Evolutionary conservation across 2,797 vertebrate species (phyloP), one percentile per base, ranked within the genome.

Genomic region (Crax fasciolata): DNA sequence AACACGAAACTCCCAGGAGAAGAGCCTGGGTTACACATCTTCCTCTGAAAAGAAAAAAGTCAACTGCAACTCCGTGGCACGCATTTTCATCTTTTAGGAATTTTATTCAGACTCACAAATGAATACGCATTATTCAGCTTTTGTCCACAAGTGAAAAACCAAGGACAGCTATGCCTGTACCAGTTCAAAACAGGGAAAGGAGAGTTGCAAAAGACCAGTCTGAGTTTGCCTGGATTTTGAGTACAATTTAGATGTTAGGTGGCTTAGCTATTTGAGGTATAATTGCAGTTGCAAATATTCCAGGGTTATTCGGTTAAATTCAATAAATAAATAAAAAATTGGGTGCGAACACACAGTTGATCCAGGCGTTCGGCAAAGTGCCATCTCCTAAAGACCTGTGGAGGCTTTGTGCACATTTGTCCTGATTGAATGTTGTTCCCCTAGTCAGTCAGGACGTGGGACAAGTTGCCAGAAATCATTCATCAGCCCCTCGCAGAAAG

Each of bases 401-500:
- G 84, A 96, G 95, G 92, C 54, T 95, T 76, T 21, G 59, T 35
- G 78, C 75, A 32, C 91, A 59, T 95, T 95, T 96, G 27, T 96
- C 96, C 82, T 91, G 94, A 97, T 93, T 92, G 97, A 94, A 95
- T 58, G 93, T 96, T 84, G 79, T 95, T 97, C 96, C 95, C 92
- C 92, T 92, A 97, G 94, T 91, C 97, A 95, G 94, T 97, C 97
- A 95, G 97, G 97, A 95, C 52, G 81, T 86, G 97, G 96, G 91
- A 57, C 71, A 75, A 94, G 48, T 88, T 98, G 99, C 99, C 99
- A 99, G 98, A 97, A 98, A 97, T 98, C 98, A 98, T 99, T 98
- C 98, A 98, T 98, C 99, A 98, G 98, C 96, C 97, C 96, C 97
- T 98, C 96, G 97, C 98, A 99, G 98, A 98, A 97, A 97, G 95